Percentiles rank a stretch among this genome's conserved stretches.
Evolutionary conservation across 2,797 vertebrate species (phyloP).

Genomic region (Channallabes apus): DNA sequence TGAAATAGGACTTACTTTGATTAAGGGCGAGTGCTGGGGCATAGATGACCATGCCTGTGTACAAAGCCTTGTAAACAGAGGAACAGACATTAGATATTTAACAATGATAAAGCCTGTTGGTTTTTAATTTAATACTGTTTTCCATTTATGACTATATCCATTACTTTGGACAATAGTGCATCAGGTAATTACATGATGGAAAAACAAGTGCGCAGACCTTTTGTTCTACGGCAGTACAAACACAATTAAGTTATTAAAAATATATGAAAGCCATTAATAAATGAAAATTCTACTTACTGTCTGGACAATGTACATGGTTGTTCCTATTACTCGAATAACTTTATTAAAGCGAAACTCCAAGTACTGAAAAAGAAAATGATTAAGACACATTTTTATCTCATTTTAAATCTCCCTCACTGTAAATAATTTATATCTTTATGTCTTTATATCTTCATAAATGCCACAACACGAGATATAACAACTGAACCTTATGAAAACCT

Average conservation of each 20-base stretch:
- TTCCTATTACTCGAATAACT: constrained; percentile 73
- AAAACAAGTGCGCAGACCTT: constrained; percentile 16
- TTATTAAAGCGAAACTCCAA: constrained; percentile 76
- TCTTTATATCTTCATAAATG: background rate
- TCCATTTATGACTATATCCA: constrained; percentile 33
- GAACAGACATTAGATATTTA: constrained; percentile 70
- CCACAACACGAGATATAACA: background rate
- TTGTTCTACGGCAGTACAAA: constrained; percentile 25
- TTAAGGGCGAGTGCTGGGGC: constrained; percentile 81
- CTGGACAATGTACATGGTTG: constrained; percentile 77
- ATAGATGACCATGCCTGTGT: constrained; percentile 82
- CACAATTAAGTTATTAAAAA: constrained; percentile 30
- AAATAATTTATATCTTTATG: background rate
- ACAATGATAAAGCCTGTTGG: background rate
- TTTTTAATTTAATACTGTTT: background rate
- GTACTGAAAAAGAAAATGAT: constrained; percentile 67
- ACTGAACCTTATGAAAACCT: background rate
- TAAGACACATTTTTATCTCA: background rate
- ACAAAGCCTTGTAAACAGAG: constrained; percentile 69
- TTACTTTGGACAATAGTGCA: background rate
- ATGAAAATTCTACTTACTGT: constrained; percentile 67
- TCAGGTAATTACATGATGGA: constrained; percentile 30
- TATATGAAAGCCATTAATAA: constrained; percentile 35
- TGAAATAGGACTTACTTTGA: constrained; percentile 72
- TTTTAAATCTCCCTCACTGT: background rate